phyloP scores from a whole-genome alignment of 2,888 invertebrate genomes.

The Mythimna lalbum region DNA sequence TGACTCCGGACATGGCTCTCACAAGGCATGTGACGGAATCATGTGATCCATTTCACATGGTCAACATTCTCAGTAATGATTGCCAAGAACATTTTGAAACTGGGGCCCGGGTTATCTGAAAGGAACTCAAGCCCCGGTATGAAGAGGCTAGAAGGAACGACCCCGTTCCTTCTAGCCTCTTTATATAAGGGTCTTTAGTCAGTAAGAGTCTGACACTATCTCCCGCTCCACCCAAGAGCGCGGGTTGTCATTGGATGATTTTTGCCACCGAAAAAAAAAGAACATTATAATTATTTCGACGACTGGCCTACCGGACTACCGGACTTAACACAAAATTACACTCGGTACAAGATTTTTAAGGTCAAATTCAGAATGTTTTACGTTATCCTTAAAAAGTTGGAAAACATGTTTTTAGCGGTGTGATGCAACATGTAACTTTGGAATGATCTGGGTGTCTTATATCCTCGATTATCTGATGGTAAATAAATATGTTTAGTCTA shows the following conservation, averaged over 20 bases:
- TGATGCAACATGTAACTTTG: background rate
- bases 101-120: too few species aligned
- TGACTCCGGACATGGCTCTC: constrained; percentile 37
- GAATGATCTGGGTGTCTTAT: background rate
- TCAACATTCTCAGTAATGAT: constrained; percentile 4
- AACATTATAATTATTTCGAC: background rate
- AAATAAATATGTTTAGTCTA: too few species aligned
- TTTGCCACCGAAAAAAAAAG: too few species aligned
- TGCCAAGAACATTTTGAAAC: constrained; percentile 8
- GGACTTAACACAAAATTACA: background rate
- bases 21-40: constrained; percentile 16
- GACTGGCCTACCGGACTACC: background rate
- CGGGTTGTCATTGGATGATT: too few species aligned
- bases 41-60: constrained; percentile 3
- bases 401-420: background rate
- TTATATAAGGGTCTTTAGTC: too few species aligned
- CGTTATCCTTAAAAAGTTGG: background rate
- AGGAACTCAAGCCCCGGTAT: too few species aligned
- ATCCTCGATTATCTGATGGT: too few species aligned
- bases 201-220: too few species aligned
- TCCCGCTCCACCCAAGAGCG: too few species aligned
- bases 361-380: background rate
- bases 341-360: background rate
- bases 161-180: too few species aligned
- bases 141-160: too few species aligned